phyloP scores from a whole-genome alignment of 30 jellyfish, hydroid and myxozoan species.

The Aurelia sp. region DNA sequence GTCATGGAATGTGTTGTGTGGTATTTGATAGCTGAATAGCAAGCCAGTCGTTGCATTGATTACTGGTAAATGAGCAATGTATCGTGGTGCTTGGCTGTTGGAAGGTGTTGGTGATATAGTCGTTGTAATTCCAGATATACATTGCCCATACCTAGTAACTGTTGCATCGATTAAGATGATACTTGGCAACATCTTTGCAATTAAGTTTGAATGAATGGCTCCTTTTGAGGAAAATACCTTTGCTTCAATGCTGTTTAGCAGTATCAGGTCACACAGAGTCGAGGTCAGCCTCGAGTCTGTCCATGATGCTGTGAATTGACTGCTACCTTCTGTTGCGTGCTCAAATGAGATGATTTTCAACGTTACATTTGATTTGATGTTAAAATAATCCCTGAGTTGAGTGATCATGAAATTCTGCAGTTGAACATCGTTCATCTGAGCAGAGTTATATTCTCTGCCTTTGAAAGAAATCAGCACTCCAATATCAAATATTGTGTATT shows the following conservation, averaged over 20 bases:
- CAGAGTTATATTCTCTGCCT: constrained; percentile 62
- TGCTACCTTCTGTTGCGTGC: constrained; percentile 31
- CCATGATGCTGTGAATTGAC: constrained; percentile 42
- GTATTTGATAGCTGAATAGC: constrained; percentile 62
- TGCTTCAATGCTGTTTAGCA: constrained; percentile 35
- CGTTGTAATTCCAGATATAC: constrained; percentile 22
- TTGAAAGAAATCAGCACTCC: constrained; percentile 44
- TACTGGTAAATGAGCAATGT: constrained; percentile 12
- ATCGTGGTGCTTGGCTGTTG: constrained; percentile 32
- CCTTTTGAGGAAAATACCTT: constrained; percentile 34
- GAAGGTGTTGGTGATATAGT: constrained; percentile 61
- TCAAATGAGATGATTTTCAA: constrained; percentile 48
- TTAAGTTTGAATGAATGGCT: constrained; percentile 34
- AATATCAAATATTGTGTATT: neutral
- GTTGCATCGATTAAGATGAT: constrained; percentile 41
- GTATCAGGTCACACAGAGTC: constrained; percentile 23
- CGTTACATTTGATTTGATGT: constrained; percentile 34
- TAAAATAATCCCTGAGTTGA: constrained; percentile 25
- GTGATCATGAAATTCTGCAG: constrained; percentile 21
- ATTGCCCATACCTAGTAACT: constrained; percentile 31
- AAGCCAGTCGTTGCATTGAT: constrained; percentile 60
- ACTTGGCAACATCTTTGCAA: constrained; percentile 40
- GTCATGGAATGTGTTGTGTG: constrained; percentile 74
- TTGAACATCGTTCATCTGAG: constrained; percentile 52
- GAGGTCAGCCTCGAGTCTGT: constrained; percentile 69